phyloP scores from a whole-genome alignment of 2,113 vertebrate genomes.

The Zosterops japonicus region DNA sequence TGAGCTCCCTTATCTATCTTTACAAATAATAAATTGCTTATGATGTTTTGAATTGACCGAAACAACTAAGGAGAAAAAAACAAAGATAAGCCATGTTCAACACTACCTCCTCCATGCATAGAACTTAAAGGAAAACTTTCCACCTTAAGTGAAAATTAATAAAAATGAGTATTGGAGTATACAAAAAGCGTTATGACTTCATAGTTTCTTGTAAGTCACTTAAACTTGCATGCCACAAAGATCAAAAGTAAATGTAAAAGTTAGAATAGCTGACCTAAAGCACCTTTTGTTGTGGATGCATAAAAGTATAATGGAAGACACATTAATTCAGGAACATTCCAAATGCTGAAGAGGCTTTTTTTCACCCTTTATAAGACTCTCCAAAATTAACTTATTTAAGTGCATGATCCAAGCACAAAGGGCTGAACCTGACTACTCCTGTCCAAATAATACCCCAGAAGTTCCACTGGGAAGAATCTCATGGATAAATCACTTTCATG shows the following conservation, averaged over 20 bases:
- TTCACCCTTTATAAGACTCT: neutral
- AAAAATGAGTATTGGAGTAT: neutral
- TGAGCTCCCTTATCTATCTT: neutral
- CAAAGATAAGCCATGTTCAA: neutral
- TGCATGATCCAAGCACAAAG: accelerated
- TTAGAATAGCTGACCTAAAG: neutral
- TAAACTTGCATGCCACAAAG: neutral
- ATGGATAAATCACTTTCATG: neutral
- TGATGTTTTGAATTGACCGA: neutral
- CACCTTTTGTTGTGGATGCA: neutral
- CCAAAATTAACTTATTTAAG: neutral
- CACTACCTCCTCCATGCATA: accelerated
- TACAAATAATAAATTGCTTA: neutral
- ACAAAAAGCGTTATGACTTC: neutral
- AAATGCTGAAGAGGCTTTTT: neutral
- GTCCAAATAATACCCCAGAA: neutral
- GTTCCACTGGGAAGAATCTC: neutral
- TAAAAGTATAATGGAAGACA: neutral
- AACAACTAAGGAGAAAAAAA: neutral
- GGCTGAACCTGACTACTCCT: neutral
- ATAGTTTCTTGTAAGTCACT: neutral
- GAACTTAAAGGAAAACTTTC: neutral
- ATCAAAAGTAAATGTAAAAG: neutral
- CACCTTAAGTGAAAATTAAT: neutral
- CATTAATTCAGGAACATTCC: neutral